Conservation (phyloP, 2,113 vertebrate genomes). For the Centrocercus urophasianus region DNA sequence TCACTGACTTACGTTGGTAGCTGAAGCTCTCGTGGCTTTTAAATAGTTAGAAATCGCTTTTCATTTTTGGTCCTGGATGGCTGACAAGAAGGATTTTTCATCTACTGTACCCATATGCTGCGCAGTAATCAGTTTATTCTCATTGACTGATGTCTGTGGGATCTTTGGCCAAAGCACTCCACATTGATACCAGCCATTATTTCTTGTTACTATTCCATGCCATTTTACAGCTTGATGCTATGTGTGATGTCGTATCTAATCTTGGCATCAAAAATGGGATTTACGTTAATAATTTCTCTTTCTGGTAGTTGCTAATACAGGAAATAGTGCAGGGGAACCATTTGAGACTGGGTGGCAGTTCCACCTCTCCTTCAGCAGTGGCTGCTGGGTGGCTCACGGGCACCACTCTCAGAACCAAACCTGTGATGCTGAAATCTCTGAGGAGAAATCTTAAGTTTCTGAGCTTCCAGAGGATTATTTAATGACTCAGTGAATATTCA, state of each 20-base stretch:
- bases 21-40: not conserved
- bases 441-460: not conserved
- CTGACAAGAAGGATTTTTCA: not conserved
- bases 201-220: not conserved
- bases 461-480: not conserved
- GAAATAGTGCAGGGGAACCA: not conserved
- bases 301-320: not conserved
- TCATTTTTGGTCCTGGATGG: not conserved
- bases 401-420: no score
- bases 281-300: not conserved
- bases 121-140: not conserved
- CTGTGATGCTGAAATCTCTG: no score
- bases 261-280: not conserved
- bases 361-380: not conserved
- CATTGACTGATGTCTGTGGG: not conserved
- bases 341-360: not conserved
- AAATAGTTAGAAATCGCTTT: not conserved
- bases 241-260: fast-evolving
- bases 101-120: not conserved
- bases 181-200: fast-evolving
- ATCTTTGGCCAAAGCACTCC: not conserved
- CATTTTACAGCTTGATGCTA: not conserved
- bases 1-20: not conserved
- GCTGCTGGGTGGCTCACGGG: not conserved
- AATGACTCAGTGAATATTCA: no score